These are phyloP conservation scores for Bombus confusus DNA, from an alignment of 1,140 invertebrate species.

Conservation along the genomic window DNA sequence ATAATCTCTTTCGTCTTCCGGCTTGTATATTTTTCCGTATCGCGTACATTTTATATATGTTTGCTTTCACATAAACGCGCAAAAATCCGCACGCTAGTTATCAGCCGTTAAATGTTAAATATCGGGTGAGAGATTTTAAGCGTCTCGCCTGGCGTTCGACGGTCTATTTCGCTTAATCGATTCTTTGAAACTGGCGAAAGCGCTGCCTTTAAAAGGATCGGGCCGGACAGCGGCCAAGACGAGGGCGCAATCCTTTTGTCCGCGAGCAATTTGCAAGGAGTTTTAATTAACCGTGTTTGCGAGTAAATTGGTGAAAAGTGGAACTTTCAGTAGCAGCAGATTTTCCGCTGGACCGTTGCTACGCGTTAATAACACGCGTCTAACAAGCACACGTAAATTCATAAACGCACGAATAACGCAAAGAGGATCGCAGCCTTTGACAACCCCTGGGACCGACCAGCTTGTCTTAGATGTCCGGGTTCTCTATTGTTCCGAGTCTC, in stretches of 20 bases:
- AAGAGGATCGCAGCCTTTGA: background rate
- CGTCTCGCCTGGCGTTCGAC: background rate
- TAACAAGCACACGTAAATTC: background rate
- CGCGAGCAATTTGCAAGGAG: background rate
- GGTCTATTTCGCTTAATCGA: background rate
- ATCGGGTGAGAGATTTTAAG: background rate
- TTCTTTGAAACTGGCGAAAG: background rate
- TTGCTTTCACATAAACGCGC: no score
- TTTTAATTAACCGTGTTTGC: conserved; percentile 7
- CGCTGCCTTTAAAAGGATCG: background rate
- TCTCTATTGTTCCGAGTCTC: background rate
- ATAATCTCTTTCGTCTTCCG: no score
- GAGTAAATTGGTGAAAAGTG: background rate
- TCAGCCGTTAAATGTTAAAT: background rate
- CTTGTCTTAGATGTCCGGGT: background rate
- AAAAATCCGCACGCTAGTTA: no score
- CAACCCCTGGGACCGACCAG: background rate
- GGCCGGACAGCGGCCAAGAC: background rate
- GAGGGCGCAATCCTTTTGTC: background rate
- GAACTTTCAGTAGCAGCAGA: background rate
- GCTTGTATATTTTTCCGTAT: no score
- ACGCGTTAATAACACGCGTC: background rate
- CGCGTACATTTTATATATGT: no score
- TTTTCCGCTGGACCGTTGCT: background rate
- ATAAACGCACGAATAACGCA: background rate